Base-by-base conservation (phyloP, 35 echinoderm and acorn worm genomes). In the Stichopus chloronotus region DNA sequence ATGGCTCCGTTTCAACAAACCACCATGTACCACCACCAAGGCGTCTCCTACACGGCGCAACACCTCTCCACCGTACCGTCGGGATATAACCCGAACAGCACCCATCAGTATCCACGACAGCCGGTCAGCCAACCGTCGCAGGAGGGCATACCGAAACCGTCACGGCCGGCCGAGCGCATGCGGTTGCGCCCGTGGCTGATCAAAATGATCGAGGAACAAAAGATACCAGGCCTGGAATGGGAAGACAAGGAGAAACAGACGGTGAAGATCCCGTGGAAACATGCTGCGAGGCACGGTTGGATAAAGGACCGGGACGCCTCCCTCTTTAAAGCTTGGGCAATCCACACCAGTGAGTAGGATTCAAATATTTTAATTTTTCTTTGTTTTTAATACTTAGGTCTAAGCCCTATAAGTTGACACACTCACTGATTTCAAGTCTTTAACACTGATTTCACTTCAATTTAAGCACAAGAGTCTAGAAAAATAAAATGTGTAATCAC, bases 221-320 rank as follows among this genome's bases (percentile, higher is more conserved):
- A 57, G 23, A 96, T 96, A 13, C 87, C 91, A 9, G 97, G 97
- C 0, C 71, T 98, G 69, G 93, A 96, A 54, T 98, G 97, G 97
- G 74, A 96, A 65, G 94, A 96, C 72, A 91, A 93, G 76, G 93
- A 96, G 6, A 87, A 90, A 56, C 86, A 92, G 58, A 93, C 93
- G 4, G 91, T 98, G 13, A 96, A 93, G 63, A 98, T 98, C 12
- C 95, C 97, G 53, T 98, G 97, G 97, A 98, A 98, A 76, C 97
- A 98, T 65, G 97, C 97, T 9, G 97, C 97, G 5, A 90, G 97
- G 56, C 97, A 98, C 59, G 97, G 97, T 4, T 98, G 95, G 93
- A 93, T 80, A 3, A 86, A 92, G 30, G 97, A 98, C 60, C 92
- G 94, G 30, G 97, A 98, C 63, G 97, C 97, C 2, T 98, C 93